Conservation (phyloP, 2,888 invertebrate genomes). For the Caenorhabditis zanzibari region DNA sequence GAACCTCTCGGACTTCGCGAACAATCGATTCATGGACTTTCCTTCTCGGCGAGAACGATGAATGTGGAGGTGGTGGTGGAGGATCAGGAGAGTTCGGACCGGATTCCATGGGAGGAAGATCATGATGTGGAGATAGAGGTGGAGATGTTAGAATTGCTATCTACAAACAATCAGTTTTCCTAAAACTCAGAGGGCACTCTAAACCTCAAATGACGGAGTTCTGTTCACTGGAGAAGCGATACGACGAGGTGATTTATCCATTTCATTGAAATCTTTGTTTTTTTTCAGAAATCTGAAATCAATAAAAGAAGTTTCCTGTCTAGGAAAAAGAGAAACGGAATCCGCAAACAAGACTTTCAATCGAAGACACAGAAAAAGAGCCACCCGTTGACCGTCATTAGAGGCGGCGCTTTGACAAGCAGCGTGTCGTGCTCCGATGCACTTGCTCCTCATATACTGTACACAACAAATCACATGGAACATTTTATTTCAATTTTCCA, state of each 20-base stretch:
- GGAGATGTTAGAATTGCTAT: slow-evolving; percentile 63
- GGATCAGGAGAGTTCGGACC: slow-evolving; percentile 37
- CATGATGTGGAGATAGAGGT: slow-evolving; percentile 58
- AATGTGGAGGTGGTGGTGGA: slow-evolving; percentile 43
- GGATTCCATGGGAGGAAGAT: slow-evolving; percentile 32
- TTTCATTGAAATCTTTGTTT: slow-evolving; percentile 33
- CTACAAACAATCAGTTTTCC: slow-evolving; percentile 2
- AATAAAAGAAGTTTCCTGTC: slow-evolving; percentile 9
- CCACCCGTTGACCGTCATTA: slow-evolving; percentile 27
- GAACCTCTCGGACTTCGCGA: slow-evolving; percentile 62
- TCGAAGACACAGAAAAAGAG: slow-evolving; percentile 38
- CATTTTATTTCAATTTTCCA: slow-evolving; percentile 38
- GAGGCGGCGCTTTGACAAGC: slow-evolving; percentile 58
- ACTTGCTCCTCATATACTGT: slow-evolving; percentile 50
- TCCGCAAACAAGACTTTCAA: slow-evolving; percentile 46
- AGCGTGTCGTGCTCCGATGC: slow-evolving; percentile 55
- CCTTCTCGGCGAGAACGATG: slow-evolving; percentile 40
- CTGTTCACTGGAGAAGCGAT: slow-evolving; percentile 63
- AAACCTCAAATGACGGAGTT: slow-evolving; percentile 65
- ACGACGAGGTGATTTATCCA: slow-evolving; percentile 59
- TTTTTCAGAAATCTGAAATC: slow-evolving; percentile 11
- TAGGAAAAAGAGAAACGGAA: slow-evolving; percentile 21
- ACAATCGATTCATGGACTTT: slow-evolving; percentile 67
- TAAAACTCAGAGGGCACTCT: background rate
- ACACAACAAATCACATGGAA: slow-evolving; percentile 52